Percentiles rank a stretch among this genome's conserved stretches.
Conservation (phyloP, 2,888 invertebrate genomes). For the Coecobrya sp. region DNA sequence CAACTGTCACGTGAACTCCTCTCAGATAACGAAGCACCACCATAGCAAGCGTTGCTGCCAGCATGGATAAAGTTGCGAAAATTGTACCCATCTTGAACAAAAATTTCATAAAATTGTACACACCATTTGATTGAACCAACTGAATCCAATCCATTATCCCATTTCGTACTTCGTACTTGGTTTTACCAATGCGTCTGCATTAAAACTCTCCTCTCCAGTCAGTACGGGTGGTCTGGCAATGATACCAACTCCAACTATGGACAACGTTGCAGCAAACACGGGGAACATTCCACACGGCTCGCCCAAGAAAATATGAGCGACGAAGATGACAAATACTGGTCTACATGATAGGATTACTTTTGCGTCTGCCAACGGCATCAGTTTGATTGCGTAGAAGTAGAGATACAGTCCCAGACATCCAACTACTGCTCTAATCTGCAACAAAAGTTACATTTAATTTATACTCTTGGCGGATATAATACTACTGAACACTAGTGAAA, state of each 20-base stretch:
- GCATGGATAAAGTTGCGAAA: constrained; percentile 75
- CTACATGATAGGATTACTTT: constrained; percentile 57
- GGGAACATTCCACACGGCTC: constrained; percentile 83
- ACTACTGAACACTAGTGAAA: too few species aligned
- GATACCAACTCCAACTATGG: constrained; percentile 81
- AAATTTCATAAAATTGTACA: neutral
- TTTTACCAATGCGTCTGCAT: constrained; percentile 82
- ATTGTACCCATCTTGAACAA: constrained; percentile 80
- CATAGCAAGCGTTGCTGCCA: constrained; percentile 75
- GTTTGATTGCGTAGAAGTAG: constrained; percentile 80
- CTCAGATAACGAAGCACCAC: constrained; percentile 82
- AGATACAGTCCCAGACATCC: constrained; percentile 80
- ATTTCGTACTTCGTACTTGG: too few species aligned
- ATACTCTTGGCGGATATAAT: too few species aligned
- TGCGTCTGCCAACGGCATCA: constrained; percentile 82
- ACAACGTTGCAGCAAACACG: constrained; percentile 73
- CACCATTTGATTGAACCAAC: too few species aligned
- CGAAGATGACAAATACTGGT: constrained; percentile 76
- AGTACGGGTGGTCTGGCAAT: constrained; percentile 83
- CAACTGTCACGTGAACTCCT: constrained; percentile 80
- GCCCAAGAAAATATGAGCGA: constrained; percentile 82
- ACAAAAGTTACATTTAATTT: too few species aligned
- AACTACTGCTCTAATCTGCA: constrained; percentile 76
- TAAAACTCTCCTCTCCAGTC: constrained; percentile 80
- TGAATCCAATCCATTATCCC: too few species aligned